These are phyloP conservation scores for Cephalopterus ornatus DNA, from an alignment of 2,113 vertebrate genomes.

Conservation along the genomic window DNA sequence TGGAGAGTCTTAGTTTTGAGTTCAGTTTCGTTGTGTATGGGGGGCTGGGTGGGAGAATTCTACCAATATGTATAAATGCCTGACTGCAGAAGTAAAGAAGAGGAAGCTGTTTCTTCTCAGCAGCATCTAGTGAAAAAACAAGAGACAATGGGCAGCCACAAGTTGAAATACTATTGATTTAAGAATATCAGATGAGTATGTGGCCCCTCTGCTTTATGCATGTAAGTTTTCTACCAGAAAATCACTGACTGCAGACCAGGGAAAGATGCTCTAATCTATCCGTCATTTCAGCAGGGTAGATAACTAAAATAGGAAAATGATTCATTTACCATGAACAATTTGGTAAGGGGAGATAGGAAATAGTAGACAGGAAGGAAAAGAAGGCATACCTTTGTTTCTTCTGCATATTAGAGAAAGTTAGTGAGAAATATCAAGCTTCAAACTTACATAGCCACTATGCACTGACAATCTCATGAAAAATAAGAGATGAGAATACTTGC, in stretches of 20 bases:
- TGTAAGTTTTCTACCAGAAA: neutral
- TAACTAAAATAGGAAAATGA: neutral
- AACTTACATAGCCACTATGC: neutral
- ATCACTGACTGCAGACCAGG: neutral
- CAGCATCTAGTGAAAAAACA: neutral
- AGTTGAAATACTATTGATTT: neutral
- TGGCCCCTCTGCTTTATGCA: neutral
- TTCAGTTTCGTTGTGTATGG: neutral
- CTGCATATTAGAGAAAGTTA: neutral
- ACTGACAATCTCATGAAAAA: neutral
- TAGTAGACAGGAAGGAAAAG: neutral
- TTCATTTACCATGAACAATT: neutral
- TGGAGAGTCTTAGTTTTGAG: neutral
- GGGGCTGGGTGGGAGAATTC: neutral
- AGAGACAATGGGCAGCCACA: neutral
- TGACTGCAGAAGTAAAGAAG: neutral
- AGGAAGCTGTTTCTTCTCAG: neutral
- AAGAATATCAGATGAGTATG: neutral
- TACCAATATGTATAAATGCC: neutral
- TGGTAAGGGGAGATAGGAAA: neutral
- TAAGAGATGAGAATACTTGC: neutral
- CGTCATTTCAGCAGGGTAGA: neutral
- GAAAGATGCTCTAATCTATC: neutral
- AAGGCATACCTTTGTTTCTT: neutral
- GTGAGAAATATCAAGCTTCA: neutral